phyloP scores from a whole-genome alignment of 2,113 vertebrate species.

The Nycticorax nycticorax region DNA sequence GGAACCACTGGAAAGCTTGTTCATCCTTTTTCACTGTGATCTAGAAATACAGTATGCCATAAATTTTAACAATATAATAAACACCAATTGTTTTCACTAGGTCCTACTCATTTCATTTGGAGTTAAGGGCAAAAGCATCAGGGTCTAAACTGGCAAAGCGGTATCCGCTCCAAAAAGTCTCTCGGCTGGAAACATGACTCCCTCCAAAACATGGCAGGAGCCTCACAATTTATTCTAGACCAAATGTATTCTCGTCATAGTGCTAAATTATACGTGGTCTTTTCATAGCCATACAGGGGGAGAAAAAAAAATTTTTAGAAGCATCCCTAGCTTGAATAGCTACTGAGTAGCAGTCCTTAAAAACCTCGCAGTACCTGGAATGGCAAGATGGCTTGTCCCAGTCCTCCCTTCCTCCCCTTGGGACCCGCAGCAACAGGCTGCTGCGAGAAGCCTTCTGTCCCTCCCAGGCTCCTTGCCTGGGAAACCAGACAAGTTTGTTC shows the following conservation, averaged over 20 bases:
- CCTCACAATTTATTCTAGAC: not conserved
- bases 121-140: not conserved
- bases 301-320: not conserved
- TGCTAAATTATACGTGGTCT: not conserved
- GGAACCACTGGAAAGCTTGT: not conserved
- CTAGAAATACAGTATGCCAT: not conserved
- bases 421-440: not conserved
- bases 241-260: not conserved
- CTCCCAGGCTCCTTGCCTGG: not conserved
- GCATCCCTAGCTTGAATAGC: not conserved
- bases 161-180: not conserved
- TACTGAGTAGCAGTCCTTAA: not conserved
- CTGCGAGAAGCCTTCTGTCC: not conserved
- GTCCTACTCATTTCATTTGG: not conserved
- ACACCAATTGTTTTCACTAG: not conserved
- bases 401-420: not conserved
- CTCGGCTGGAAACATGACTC: not conserved
- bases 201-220: not conserved
- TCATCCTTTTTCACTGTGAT: not conserved
- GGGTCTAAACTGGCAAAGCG: not conserved
- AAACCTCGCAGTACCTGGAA: not conserved
- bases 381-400: not conserved
- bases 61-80: not conserved
- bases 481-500: not conserved
- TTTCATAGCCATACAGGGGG: not conserved